These are phyloP conservation scores for Plebejus melissa DNA, from an alignment of 2,888 invertebrate genomes.

Conservation along the genomic window DNA sequence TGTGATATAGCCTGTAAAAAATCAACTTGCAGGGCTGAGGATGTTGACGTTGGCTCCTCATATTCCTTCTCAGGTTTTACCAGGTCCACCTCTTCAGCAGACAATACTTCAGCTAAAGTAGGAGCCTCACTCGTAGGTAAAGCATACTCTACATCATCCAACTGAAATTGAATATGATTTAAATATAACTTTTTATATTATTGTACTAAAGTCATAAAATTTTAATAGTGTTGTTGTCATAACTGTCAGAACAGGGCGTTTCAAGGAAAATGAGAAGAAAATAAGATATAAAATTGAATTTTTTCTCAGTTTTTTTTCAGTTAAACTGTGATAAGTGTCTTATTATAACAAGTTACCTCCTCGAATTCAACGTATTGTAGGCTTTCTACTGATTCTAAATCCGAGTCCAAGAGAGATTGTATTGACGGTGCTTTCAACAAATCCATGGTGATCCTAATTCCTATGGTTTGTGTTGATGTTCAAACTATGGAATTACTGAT, in stretches of 20 bases:
- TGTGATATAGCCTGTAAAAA: slow-evolving; percentile 93
- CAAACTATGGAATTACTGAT: not conserved
- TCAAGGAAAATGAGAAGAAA: not conserved
- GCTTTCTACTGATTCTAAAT: slow-evolving; percentile 84
- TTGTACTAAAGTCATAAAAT: not conserved
- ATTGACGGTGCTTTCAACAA: slow-evolving; percentile 68
- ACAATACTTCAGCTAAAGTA: slow-evolving; percentile 63
- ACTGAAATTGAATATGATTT: slow-evolving; percentile 42
- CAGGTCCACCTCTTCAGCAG: slow-evolving; percentile 51
- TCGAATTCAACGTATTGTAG: slow-evolving; percentile 84
- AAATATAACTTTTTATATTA: not conserved
- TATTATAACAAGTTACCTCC: slow-evolving; percentile 69
- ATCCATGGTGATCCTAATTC: slow-evolving; percentile 49
- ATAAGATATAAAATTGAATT: no score
- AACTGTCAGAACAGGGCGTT: not conserved
- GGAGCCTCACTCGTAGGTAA: slow-evolving; percentile 69
- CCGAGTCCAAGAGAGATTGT: slow-evolving; percentile 81
- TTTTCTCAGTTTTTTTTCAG: no score
- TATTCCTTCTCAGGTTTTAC: slow-evolving; percentile 42
- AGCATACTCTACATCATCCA: slow-evolving; percentile 74
- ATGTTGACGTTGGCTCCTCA: slow-evolving; percentile 53
- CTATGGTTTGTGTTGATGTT: not conserved
- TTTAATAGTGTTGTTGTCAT: not conserved
- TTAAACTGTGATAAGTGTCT: not conserved
- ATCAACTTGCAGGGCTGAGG: slow-evolving; percentile 68